Evolutionary conservation across 2,797 vertebrate species (phyloP).

Genomic region (Chiroxiphia lanceolata): DNA sequence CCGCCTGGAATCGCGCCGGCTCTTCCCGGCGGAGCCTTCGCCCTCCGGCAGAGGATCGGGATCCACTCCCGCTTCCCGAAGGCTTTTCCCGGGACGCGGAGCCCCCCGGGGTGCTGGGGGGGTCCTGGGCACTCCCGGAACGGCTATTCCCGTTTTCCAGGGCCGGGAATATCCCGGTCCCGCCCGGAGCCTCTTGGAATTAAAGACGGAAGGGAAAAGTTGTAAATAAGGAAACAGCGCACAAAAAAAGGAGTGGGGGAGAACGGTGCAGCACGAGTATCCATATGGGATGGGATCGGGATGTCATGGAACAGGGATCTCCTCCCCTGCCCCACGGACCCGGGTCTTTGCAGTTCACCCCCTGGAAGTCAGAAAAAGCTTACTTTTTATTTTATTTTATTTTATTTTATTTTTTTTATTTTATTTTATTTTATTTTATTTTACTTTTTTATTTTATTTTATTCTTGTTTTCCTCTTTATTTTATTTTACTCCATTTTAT

Average conservation of each 20-base stretch:
- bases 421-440: neutral
- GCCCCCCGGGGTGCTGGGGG: no score
- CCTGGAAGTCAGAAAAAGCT: neutral
- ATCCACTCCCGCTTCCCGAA: rapidly evolving
- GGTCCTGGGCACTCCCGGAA: no score
- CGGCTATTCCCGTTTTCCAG: rapidly evolving
- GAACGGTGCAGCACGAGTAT: rapidly evolving
- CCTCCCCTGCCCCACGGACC: neutral
- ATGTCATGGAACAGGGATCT: rapidly evolving
- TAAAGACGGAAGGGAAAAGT: neutral
- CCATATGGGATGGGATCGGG: rapidly evolving
- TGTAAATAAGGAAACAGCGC: neutral
- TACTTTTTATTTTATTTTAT: neutral
- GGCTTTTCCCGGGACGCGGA: neutral
- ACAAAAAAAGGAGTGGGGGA: neutral
- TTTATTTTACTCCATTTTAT: neutral
- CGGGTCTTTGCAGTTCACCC: neutral
- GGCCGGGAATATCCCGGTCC: rapidly evolving
- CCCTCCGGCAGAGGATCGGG: neutral
- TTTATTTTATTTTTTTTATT: neutral
- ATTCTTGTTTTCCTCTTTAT: neutral
- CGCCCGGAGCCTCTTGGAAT: neutral
- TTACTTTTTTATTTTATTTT: rapidly evolving
- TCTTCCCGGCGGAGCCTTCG: neutral
- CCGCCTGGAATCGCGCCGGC: neutral